phyloP scores from a whole-genome alignment of 2,797 vertebrate species.

The Pantherophis alleghaniensis region DNA sequence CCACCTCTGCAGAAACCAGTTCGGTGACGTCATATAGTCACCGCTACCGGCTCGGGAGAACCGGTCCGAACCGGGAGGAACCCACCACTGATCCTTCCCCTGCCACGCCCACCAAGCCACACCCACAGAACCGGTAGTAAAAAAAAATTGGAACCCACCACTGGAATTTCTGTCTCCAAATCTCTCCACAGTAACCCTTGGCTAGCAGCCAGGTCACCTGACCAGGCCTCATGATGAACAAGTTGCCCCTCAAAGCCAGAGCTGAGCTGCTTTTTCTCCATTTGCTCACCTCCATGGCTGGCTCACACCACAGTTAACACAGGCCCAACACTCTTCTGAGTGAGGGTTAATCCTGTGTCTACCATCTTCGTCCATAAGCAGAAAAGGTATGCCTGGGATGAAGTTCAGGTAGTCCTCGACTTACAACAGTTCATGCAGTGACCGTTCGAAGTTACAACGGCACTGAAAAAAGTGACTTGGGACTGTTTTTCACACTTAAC shows the following conservation, averaged over 20 bases:
- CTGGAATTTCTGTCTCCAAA: neutral
- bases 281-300: neutral
- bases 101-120: too few species aligned
- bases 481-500: neutral
- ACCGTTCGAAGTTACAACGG: neutral
- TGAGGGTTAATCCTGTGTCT: neutral
- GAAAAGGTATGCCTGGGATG: neutral
- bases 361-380: neutral
- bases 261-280: neutral
- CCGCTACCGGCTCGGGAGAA: too few species aligned
- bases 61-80: too few species aligned
- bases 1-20: too few species aligned
- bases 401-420: neutral
- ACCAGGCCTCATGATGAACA: neutral
- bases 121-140: too few species aligned
- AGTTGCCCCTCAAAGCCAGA: neutral
- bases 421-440: neutral
- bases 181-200: neutral
- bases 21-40: too few species aligned
- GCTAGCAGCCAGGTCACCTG: neutral
- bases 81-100: too few species aligned
- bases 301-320: neutral
- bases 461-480: neutral
- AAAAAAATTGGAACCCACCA: too few species aligned
- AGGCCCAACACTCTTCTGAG: neutral